Evolutionary conservation across 2,888 invertebrate genomes (phyloP).

Genomic region (Oxystoma pomonae): DNA sequence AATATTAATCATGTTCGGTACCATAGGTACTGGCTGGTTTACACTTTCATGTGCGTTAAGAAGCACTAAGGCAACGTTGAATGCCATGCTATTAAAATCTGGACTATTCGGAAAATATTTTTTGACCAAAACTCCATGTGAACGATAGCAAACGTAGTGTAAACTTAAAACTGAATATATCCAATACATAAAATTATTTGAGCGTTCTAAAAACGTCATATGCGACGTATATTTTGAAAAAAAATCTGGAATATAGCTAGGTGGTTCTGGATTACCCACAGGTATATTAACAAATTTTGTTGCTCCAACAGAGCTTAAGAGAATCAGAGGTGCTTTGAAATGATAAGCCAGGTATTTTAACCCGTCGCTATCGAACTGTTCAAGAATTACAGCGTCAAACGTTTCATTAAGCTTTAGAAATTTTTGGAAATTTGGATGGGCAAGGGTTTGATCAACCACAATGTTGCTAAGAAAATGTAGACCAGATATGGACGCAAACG

Average conservation of each 20-base stretch:
- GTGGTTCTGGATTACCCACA: conserved; percentile 49
- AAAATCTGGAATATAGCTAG: conserved; percentile 51
- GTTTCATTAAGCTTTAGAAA: conserved; percentile 21
- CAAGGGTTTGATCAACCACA: conserved; percentile 12
- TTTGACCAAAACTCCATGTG: conserved; percentile 31
- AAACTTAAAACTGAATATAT: conserved; percentile 5
- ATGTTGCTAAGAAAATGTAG: neutral
- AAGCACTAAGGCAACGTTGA: conserved; percentile 33
- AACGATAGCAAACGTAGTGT: conserved; percentile 28
- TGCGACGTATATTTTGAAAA: conserved; percentile 34
- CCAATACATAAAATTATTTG: conserved; percentile 20
- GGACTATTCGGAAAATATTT: conserved; percentile 33
- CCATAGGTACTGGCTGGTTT: conserved; percentile 47
- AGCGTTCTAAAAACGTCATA: conserved; percentile 23
- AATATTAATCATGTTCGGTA: conserved; percentile 54
- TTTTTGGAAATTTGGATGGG: conserved; percentile 19
- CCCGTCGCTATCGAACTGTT: conserved; percentile 50
- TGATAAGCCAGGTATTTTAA: conserved; percentile 41
- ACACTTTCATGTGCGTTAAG: conserved; percentile 50
- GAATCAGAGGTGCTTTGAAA: conserved; percentile 38
- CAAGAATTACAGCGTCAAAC: conserved; percentile 31
- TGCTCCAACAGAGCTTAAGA: conserved; percentile 45
- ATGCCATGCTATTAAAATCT: conserved; percentile 27
- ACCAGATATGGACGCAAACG: neutral
- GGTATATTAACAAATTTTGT: conserved; percentile 47